Evolutionary conservation across 1,140 invertebrate genomes (phyloP).

Genomic region (Paracyclopina nana): DNA sequence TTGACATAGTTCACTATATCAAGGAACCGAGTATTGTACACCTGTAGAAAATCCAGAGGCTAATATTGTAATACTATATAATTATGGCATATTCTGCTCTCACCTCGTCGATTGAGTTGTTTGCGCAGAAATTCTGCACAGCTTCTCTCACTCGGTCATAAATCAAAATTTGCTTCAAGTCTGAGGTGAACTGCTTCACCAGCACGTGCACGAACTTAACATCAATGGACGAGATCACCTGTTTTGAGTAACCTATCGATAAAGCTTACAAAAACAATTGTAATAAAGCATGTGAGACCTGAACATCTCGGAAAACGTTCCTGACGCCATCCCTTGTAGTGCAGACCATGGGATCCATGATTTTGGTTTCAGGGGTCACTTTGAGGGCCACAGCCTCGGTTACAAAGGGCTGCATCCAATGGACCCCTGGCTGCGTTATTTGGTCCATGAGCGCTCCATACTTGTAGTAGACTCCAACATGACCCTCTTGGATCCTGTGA

Average conservation of each 20-base stretch:
- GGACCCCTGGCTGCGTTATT: neutral
- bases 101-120: slow-evolving; percentile 9
- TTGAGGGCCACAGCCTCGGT: neutral
- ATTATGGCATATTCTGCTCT: no score
- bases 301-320: slow-evolving; percentile 7
- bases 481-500: neutral
- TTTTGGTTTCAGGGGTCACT: neutral
- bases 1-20: slow-evolving; percentile 3
- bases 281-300: no score
- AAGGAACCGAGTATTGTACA: slow-evolving; percentile 6
- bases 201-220: neutral
- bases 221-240: slow-evolving; percentile 6
- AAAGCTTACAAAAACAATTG: no score
- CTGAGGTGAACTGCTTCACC: neutral
- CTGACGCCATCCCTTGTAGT: slow-evolving; percentile 2
- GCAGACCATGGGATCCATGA: neutral
- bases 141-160: slow-evolving; percentile 1
- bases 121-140: slow-evolving; percentile 5
- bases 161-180: slow-evolving; percentile 3
- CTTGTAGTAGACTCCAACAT: slow-evolving; percentile 5
- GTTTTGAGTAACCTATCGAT: no score
- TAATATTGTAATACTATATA: no score
- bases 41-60: no score
- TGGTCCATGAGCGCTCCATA: slow-evolving; percentile 1
- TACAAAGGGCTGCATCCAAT: neutral